A percentile compares a stretch with the other conserved stretches of the same genome.
Conservation (phyloP, 2,797 vertebrate genomes). For the Acanthopagrus latus region DNA sequence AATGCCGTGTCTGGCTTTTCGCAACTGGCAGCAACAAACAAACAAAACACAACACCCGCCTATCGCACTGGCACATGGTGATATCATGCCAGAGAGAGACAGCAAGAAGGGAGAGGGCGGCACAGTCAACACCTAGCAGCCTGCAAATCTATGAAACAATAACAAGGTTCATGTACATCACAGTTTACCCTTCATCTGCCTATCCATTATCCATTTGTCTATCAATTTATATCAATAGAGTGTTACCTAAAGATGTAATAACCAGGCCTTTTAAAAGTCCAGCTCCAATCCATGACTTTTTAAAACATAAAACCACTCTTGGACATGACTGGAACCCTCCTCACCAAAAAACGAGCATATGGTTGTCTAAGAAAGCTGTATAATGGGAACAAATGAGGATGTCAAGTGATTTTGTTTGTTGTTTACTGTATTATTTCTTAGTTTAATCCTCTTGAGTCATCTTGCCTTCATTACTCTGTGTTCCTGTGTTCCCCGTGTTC, state of each 20-base stretch:
- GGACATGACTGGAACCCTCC: neutral
- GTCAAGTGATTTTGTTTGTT: too few relatives aligned
- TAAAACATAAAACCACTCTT: neutral
- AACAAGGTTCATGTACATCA: neutral
- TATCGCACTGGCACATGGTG: neutral
- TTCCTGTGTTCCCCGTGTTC: too few relatives aligned
- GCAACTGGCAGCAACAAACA: slow-evolving; percentile 13
- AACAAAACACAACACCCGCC: slow-evolving; percentile 24
- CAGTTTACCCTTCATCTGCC: neutral
- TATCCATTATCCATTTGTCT: neutral
- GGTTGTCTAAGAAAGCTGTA: too few relatives aligned
- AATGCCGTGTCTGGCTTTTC: slow-evolving; percentile 12
- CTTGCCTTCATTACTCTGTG: too few relatives aligned
- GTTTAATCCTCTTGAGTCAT: too few relatives aligned
- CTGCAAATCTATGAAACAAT: neutral
- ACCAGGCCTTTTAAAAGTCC: neutral
- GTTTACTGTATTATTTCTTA: too few relatives aligned
- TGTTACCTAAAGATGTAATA: neutral
- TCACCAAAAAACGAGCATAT: too few relatives aligned
- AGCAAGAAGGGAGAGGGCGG: slow-evolving; percentile 5
- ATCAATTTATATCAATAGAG: neutral
- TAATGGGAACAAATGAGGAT: too few relatives aligned
- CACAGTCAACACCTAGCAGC: slow-evolving; percentile 2
- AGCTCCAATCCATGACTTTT: too few relatives aligned
- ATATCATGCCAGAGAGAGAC: slow-evolving; percentile 19